Conservation (phyloP, 2,888 invertebrate genomes). For the Margaritifera margaritifera region DNA sequence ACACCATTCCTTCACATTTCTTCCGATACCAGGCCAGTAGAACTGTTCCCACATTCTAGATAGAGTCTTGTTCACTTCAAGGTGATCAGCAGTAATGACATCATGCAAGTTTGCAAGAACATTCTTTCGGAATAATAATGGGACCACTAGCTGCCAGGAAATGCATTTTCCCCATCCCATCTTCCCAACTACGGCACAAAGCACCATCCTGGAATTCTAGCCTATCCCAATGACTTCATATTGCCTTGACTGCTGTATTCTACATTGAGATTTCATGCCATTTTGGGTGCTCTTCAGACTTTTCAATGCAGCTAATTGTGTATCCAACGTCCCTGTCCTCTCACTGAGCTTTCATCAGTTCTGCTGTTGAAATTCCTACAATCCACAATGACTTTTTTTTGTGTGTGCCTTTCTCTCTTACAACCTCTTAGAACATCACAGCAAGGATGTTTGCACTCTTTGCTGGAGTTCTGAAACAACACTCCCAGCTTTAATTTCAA, state of each 20-base stretch:
- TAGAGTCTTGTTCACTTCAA: neutral
- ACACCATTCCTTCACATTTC: neutral
- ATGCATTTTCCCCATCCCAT: neutral
- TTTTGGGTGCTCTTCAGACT: too few relatives aligned
- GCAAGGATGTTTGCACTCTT: too few relatives aligned
- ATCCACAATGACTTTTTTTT: too few relatives aligned
- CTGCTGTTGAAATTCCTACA: too few relatives aligned
- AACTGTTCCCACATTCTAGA: neutral
- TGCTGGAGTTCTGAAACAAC: too few relatives aligned
- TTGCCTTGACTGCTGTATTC: neutral
- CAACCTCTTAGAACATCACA: too few relatives aligned
- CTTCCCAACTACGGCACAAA: neutral
- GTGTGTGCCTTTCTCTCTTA: too few relatives aligned
- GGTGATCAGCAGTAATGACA: conserved; percentile 1
- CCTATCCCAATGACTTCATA: neutral
- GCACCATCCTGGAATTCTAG: conserved; percentile 1
- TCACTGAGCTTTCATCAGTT: too few relatives aligned
- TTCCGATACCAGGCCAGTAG: conserved; percentile 1
- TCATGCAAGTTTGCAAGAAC: conserved; percentile 3
- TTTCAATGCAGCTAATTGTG: too few relatives aligned
- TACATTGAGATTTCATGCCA: neutral
- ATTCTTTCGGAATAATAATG: neutral
- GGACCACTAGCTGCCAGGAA: neutral
- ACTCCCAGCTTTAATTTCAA: too few relatives aligned
- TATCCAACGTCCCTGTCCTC: too few relatives aligned